phyloP scores from a whole-genome alignment of 2,113 vertebrate genomes.

The Vimba vimba region DNA sequence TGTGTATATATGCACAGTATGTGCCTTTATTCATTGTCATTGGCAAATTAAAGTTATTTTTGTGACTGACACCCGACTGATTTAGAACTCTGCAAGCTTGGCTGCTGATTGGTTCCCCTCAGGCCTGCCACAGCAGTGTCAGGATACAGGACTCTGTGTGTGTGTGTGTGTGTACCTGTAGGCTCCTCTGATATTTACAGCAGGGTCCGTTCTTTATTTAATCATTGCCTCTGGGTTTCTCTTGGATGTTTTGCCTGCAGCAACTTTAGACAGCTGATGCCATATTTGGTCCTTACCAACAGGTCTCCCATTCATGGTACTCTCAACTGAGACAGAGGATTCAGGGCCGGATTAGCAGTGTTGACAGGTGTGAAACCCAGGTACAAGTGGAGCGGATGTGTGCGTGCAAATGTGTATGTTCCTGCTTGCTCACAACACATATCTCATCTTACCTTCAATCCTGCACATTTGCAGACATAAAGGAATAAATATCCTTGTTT shows the following conservation, averaged over 20 bases:
- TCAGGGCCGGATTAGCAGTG: conserved; percentile 33
- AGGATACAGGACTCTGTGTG: background rate
- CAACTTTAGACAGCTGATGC: conserved; percentile 39
- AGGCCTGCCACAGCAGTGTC: conserved; percentile 14
- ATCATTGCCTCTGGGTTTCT: conserved; percentile 45
- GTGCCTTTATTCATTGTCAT: background rate
- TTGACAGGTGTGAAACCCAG: conserved; percentile 52
- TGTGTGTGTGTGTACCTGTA: conserved; percentile 6
- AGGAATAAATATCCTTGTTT: background rate
- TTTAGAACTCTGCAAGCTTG: background rate
- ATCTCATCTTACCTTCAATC: background rate
- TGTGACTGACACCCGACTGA: background rate
- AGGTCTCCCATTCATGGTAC: conserved; percentile 42
- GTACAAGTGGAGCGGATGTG: background rate
- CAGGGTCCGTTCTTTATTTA: conserved; percentile 56
- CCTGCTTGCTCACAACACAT: background rate
- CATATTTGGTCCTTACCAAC: conserved; percentile 48
- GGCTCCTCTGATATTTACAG: conserved; percentile 47
- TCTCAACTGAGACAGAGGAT: conserved; percentile 27
- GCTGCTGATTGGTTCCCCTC: conserved; percentile 25
- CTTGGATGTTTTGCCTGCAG: conserved; percentile 51
- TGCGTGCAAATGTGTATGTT: background rate
- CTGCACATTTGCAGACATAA: background rate
- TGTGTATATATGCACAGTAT: background rate
- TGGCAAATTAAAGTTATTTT: conserved; percentile 16